Evolutionary conservation across 2,888 invertebrate species (phyloP).

Genomic region (Megamerina dolium): DNA sequence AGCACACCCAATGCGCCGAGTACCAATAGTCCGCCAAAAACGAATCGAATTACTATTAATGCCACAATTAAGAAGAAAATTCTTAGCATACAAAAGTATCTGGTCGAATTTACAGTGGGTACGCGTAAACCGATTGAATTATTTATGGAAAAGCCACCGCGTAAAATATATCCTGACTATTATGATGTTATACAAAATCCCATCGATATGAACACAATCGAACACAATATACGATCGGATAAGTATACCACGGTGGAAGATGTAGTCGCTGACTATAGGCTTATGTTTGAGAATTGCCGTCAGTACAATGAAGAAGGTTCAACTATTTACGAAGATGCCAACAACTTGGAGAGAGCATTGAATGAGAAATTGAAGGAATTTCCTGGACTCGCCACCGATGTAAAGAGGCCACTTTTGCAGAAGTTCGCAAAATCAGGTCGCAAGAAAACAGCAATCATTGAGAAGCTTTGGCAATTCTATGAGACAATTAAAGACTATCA

Average conservation of each 20-base stretch:
- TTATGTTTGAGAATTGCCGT: conserved; percentile 98
- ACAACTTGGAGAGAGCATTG: conserved; percentile 75
- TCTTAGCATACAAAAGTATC: conserved; percentile 69
- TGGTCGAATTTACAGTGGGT: conserved; percentile 64
- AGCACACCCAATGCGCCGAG: conserved; percentile 29
- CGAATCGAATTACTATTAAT: conserved; percentile 39
- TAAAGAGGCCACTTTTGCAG: conserved; percentile 33
- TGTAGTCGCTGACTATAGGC: conserved; percentile 74
- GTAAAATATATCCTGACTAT: conserved; percentile 91
- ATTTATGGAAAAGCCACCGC: conserved; percentile 95
- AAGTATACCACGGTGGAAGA: conserved; percentile 80
- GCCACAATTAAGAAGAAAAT: conserved; percentile 66
- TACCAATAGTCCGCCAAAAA: conserved; percentile 32
- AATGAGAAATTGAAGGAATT: conserved; percentile 76
- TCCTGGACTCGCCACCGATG: conserved; percentile 54
- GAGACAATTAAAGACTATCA: conserved; percentile 85
- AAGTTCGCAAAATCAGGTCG: conserved; percentile 38
- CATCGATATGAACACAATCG: conserved; percentile 92
- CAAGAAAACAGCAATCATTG: conserved; percentile 54
- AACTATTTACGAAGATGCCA: conserved; percentile 91
- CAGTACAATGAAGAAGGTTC: conserved; percentile 96
- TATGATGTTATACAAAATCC: conserved; percentile 91
- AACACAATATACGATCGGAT: conserved; percentile 79
- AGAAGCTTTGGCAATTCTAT: conserved; percentile 78
- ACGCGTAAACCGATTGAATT: conserved; percentile 82